These are phyloP conservation scores for Coccyzus lansbergi DNA, from an alignment of 2,797 vertebrate species.

Conservation along the genomic window DNA sequence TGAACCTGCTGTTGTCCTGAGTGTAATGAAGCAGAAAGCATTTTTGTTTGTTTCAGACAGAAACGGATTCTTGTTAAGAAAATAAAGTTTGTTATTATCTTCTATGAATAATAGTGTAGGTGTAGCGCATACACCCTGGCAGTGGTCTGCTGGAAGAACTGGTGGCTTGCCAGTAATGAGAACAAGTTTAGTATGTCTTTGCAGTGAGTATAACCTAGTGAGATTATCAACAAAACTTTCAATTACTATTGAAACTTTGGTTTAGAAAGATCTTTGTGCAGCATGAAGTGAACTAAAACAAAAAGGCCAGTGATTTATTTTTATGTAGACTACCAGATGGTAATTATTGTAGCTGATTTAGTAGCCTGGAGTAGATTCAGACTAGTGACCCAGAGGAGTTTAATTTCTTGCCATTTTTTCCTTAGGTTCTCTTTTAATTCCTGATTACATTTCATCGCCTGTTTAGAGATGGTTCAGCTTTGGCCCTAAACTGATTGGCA, in stretches of 20 bases:
- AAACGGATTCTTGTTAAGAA: not conserved
- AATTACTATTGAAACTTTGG: slow-evolving; percentile 23
- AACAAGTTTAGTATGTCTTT: not conserved
- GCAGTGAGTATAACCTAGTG: not conserved
- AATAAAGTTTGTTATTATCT: not conserved
- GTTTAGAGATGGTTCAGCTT: slow-evolving; percentile 57
- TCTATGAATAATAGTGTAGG: not conserved
- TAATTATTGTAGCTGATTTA: slow-evolving; percentile 68
- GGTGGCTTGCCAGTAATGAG: not conserved
- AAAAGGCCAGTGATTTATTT: slow-evolving; percentile 55
- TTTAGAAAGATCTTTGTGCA: slow-evolving; percentile 35
- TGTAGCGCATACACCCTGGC: not conserved
- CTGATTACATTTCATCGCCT: slow-evolving; percentile 59
- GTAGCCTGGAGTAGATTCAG: slow-evolving; percentile 66
- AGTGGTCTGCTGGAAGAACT: not conserved
- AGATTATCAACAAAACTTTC: slow-evolving; percentile 24
- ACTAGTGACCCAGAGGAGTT: slow-evolving; percentile 64
- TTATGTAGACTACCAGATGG: slow-evolving; percentile 52
- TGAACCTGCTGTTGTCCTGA: not conserved
- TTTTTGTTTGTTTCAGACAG: not conserved
- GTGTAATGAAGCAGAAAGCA: not conserved
- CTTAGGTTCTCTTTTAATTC: slow-evolving; percentile 62
- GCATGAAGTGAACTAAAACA: slow-evolving; percentile 8
- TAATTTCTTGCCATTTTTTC: slow-evolving; percentile 65
- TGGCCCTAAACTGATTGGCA: slow-evolving; percentile 29